Base-by-base conservation (phyloP, 2,888 invertebrate genomes). In the Luffia ferchaultella region DNA sequence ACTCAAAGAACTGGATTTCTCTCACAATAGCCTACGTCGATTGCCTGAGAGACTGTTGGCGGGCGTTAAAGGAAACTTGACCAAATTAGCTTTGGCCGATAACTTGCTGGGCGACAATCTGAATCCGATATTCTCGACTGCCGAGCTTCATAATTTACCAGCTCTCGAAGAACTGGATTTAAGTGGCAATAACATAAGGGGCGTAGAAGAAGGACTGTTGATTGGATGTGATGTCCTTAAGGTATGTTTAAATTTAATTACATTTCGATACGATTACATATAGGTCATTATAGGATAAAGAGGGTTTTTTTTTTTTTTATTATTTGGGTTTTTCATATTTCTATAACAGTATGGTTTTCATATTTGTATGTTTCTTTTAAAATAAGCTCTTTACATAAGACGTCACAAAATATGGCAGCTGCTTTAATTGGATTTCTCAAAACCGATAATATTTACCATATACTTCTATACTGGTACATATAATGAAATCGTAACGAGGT, bases 91-190 rank as follows among this genome's bases (percentile, higher is more conserved):
- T 16, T 72, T 96, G 49, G 87, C 91, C 20, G 89, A 93, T 63
- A 96, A 96, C 67, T 78, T 93, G n/a, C 84, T 96, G 20, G 96
- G 96, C 1, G 95, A 96, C 67, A 93, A 92, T 61, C 76, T 96
- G 20, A 96, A 95, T 74, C 96, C 96, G 0, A 94, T 96, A 58
- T 96, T 96, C 72, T 93, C 94, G 17, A 92, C 92, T 43, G 90
- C 90, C 20, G 95, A 95, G 70, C 89, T 96, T 54, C 92, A 93
- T 59, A 90, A 91, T 16, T 74, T 96, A 54, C 87, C 87, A 2
- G 88, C 90, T 53, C 77, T 96, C 50, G 87, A 89, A 62, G 74
- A 91, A 41, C 73, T 96, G 51, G 94, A 95, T 67, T 78, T 96
- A 44, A 91, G 92, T 49, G 90, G 90, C 7, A 96, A 96, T 65